Conservation (phyloP, 2,797 vertebrate genomes). For the Lagorchestes hirsutus region DNA sequence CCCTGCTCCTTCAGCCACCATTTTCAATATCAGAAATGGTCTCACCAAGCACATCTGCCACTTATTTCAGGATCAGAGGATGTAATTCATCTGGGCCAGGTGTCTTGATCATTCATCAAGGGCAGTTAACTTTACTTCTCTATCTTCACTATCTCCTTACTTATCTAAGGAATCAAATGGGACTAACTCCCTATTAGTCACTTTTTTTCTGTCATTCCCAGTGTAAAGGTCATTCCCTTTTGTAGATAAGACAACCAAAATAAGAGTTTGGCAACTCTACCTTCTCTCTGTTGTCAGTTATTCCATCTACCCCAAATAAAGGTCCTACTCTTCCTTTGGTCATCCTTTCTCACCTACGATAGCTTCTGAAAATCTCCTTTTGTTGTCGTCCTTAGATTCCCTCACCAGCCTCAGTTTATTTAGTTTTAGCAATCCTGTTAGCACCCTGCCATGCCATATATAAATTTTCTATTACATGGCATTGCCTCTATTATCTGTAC, state of each 20-base stretch:
- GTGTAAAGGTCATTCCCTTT: not conserved
- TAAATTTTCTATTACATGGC: not conserved
- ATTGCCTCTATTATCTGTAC: no score
- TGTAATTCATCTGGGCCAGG: no score
- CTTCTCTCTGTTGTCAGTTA: not conserved
- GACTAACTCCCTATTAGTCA: no score
- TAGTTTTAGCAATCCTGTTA: not conserved
- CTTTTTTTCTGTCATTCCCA: not conserved
- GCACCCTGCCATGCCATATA: not conserved
- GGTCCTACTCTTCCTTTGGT: not conserved
- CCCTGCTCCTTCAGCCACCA: no score
- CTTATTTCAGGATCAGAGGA: no score
- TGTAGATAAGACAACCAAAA: not conserved
- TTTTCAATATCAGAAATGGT: no score
- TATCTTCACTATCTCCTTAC: no score
- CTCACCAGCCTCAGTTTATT: not conserved
- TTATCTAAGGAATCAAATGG: no score
- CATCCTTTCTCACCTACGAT: not conserved
- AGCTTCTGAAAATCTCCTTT: not conserved
- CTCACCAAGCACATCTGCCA: no score
- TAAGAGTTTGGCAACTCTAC: not conserved
- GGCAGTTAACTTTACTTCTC: no score
- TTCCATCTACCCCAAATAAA: not conserved
- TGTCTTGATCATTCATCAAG: no score
- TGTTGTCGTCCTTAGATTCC: not conserved